Percentiles rank a stretch among this genome's conserved stretches.
Conservation (phyloP, 1,140 invertebrate species). For the Drosophila kurseongensis region DNA sequence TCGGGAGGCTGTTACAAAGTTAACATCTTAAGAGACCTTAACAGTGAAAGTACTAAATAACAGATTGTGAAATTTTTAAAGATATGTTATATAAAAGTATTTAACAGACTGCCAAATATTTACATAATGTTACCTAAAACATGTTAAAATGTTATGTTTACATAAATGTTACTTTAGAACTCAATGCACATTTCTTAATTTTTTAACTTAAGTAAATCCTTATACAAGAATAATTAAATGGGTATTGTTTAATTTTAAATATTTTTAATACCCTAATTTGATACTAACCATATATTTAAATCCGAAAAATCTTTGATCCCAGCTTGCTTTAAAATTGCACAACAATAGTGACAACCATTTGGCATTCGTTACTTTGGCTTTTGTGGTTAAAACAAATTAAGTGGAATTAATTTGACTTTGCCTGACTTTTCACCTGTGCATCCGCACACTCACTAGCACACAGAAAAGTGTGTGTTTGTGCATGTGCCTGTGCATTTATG, state of each 20-base stretch:
- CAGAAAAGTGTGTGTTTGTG: background rate
- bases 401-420: conserved; percentile 73
- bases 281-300: background rate
- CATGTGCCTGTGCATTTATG: conserved; percentile 47
- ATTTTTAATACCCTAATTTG: too few relatives aligned
- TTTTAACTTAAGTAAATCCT: too few relatives aligned
- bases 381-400: conserved; percentile 79
- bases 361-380: conserved; percentile 51
- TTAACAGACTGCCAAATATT: background rate
- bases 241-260: too few relatives aligned
- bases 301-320: too few relatives aligned
- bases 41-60: background rate
- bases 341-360: conserved; percentile 38
- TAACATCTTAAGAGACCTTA: conserved; percentile 7
- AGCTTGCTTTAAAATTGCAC: background rate
- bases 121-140: background rate
- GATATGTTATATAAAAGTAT: background rate
- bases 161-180: too few relatives aligned
- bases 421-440: conserved; percentile 78
- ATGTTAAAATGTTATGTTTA: too few relatives aligned
- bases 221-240: too few relatives aligned
- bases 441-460: conserved; percentile 37
- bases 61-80: conserved; percentile 3
- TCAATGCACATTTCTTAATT: too few relatives aligned
- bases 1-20: background rate